phyloP scores from a whole-genome alignment of 1,140 invertebrate species.

The Sarcophaga bullata region DNA sequence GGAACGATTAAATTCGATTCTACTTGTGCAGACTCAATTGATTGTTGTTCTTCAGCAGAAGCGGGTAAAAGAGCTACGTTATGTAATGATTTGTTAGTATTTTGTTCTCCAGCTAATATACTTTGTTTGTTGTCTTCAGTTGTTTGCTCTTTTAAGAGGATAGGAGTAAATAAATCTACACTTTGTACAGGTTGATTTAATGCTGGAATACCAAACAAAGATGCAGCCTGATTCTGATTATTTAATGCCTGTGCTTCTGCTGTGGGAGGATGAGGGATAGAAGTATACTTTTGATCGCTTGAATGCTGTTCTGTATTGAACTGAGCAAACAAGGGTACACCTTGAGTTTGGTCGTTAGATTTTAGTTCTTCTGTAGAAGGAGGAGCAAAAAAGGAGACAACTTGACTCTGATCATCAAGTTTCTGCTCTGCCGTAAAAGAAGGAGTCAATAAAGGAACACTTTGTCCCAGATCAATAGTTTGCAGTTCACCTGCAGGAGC shows the following conservation, averaged over 20 bases:
- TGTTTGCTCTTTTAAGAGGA: neutral
- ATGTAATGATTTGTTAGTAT: neutral
- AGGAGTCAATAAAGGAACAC: neutral
- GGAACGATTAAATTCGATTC: neutral
- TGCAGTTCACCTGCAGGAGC: neutral
- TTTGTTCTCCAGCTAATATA: neutral
- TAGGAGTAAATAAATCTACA: neutral
- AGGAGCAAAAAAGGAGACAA: neutral
- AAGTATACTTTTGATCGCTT: neutral
- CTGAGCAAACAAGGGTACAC: neutral
- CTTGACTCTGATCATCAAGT: too few relatives aligned
- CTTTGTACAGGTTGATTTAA: neutral
- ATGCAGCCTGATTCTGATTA: neutral
- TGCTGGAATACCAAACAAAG: neutral
- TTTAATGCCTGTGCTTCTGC: neutral
- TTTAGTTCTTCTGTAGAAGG: neutral
- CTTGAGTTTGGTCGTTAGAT: neutral
- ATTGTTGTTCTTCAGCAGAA: neutral
- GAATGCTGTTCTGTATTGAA: neutral
- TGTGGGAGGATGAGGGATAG: neutral
- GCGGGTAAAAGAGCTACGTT: neutral
- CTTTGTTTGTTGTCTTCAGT: neutral
- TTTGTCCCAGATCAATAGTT: neutral
- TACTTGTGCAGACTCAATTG: neutral
- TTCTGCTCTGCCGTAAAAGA: neutral